Evolutionary conservation across 2,888 invertebrate species (phyloP).

Genomic region (Griposia aprilina): DNA sequence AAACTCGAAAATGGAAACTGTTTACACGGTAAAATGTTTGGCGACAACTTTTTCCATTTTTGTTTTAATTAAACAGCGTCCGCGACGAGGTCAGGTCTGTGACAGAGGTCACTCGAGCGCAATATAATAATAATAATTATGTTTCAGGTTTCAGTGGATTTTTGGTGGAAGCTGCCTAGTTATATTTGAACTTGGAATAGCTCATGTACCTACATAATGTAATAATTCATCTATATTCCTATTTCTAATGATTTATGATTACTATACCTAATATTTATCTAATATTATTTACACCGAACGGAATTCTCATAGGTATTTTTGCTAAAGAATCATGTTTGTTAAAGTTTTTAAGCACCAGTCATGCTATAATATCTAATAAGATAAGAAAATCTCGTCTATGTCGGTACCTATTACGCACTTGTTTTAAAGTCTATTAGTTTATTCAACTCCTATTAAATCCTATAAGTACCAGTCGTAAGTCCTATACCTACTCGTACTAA

Average conservation of each 20-base stretch:
- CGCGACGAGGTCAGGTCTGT: too few species aligned
- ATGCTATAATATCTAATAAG: too few species aligned
- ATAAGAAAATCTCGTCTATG: background rate
- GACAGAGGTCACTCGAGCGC: background rate
- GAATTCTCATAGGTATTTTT: background rate
- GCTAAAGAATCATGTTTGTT: too few species aligned
- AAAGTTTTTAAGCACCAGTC: too few species aligned
- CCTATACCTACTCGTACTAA: too few species aligned
- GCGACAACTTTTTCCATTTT: conserved; percentile 2
- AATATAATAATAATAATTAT: background rate
- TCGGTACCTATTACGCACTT: background rate
- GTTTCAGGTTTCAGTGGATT: background rate
- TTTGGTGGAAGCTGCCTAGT: background rate
- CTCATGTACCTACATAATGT: background rate
- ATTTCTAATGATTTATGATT: background rate
- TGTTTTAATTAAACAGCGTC: conserved; percentile 21
- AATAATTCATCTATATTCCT: background rate
- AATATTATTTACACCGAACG: background rate
- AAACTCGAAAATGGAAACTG: conserved; percentile 12
- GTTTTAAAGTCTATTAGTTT: background rate
- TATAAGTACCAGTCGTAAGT: too few species aligned
- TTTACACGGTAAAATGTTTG: conserved; percentile 1
- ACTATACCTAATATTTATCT: too few species aligned
- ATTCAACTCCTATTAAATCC: background rate
- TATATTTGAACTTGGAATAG: background rate